A percentile compares a stretch with the other conserved stretches of the same genome.
These are phyloP conservation scores for Nomada flava DNA, from an alignment of 2,888 invertebrate species.

Conservation along the genomic window DNA sequence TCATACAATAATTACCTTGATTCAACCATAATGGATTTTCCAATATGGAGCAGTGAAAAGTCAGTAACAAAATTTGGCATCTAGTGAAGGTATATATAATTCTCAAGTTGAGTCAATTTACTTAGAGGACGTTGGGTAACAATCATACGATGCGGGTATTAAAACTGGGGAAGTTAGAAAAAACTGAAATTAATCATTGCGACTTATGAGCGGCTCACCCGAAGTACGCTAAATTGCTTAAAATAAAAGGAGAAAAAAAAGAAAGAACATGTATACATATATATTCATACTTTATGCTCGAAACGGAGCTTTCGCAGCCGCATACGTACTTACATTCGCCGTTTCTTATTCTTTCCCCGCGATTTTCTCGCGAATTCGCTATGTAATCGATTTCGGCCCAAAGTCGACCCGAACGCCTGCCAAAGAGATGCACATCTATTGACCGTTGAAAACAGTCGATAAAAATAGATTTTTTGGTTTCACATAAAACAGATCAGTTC, in stretches of 20 bases:
- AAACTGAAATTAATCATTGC: too few relatives aligned
- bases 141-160: too few relatives aligned
- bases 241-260: constrained; percentile 20
- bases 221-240: not conserved
- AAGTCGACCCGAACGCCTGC: constrained; percentile 34
- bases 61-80: too few relatives aligned
- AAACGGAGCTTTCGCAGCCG: constrained; percentile 24
- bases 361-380: constrained; percentile 26
- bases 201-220: too few relatives aligned
- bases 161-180: too few relatives aligned
- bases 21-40: too few relatives aligned
- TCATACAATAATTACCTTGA: too few relatives aligned
- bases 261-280: not conserved
- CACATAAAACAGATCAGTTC: constrained; percentile 33
- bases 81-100: too few relatives aligned
- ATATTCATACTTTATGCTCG: constrained; percentile 9
- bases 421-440: constrained; percentile 43
- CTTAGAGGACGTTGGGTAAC: too few relatives aligned
- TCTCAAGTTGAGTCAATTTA: too few relatives aligned
- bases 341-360: constrained; percentile 8
- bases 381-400: constrained; percentile 9
- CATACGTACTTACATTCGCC: constrained; percentile 21
- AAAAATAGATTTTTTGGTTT: constrained; percentile 32
- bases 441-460: constrained; percentile 28
- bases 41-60: too few relatives aligned